phyloP scores from a whole-genome alignment of 2,888 invertebrate species.

The Conomelus anceps region DNA sequence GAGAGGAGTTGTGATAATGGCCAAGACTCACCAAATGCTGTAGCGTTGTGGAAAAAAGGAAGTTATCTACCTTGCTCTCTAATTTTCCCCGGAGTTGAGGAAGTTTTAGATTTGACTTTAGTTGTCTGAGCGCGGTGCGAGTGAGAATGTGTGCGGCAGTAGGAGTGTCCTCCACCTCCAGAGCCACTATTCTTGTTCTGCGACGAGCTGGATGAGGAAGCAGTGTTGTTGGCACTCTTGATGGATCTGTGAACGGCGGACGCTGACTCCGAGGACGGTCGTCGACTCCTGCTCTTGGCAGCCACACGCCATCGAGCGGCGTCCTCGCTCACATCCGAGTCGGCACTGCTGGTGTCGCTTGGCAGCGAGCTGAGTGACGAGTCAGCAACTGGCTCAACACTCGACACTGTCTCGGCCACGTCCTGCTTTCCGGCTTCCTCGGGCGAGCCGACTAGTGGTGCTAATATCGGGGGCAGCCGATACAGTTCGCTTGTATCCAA shows the following conservation, averaged over 20 bases:
- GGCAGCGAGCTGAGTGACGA: slow-evolving; percentile 47
- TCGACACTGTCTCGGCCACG: slow-evolving; percentile 54
- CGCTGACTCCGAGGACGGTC: neutral
- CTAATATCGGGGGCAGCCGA: slow-evolving; percentile 62
- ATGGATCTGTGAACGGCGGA: slow-evolving; percentile 33
- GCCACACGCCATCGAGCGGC: slow-evolving; percentile 47
- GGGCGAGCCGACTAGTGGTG: slow-evolving; percentile 43
- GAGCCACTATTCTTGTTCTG: neutral
- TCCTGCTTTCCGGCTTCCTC: neutral
- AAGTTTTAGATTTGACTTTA: slow-evolving; percentile 52
- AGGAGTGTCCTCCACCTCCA: neutral
- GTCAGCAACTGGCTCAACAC: slow-evolving; percentile 63
- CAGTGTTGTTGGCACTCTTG: neutral
- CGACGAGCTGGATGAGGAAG: neutral
- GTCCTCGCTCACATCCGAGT: slow-evolving; percentile 40
- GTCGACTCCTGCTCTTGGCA: neutral
- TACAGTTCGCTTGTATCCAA: slow-evolving; percentile 47
- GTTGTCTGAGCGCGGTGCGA: slow-evolving; percentile 56
- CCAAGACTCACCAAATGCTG: too few species aligned
- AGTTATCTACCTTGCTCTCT: slow-evolving; percentile 54
- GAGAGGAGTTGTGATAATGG: too few species aligned
- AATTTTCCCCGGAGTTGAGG: slow-evolving; percentile 52
- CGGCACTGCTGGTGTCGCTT: slow-evolving; percentile 31
- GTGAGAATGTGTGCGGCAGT: slow-evolving; percentile 9
- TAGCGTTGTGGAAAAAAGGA: neutral